Evolutionary conservation across 2,797 vertebrate species (phyloP).

Genomic region (Poecilia gillii): DNA sequence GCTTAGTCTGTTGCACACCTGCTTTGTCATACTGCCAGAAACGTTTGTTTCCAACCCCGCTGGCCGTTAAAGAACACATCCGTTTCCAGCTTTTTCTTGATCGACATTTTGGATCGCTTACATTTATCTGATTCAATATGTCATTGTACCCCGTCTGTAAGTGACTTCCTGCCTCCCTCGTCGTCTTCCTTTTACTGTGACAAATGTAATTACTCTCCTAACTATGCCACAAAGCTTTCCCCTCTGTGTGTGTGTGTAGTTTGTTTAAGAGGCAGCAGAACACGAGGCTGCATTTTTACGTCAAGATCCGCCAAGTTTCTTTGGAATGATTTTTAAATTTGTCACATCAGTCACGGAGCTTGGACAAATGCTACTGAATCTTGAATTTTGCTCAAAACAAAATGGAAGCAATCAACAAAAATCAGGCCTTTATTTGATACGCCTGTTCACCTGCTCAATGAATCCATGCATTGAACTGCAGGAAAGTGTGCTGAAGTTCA

Average conservation of each 20-base stretch:
- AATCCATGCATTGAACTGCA: neutral
- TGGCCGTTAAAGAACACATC: neutral
- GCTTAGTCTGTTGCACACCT: constrained; percentile 44
- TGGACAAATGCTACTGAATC: neutral
- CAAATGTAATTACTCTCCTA: constrained; percentile 58
- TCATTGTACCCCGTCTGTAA: constrained; percentile 12
- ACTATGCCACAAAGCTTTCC: constrained; percentile 29
- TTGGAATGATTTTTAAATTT: constrained; percentile 23
- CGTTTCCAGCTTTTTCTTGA: constrained; percentile 14
- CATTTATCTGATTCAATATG: constrained; percentile 36
- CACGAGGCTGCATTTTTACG: constrained; percentile 11
- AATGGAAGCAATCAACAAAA: neutral
- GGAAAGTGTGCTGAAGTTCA: neutral
- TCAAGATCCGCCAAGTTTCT: constrained; percentile 20
- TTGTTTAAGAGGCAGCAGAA: constrained; percentile 39
- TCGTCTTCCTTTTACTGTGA: constrained; percentile 23
- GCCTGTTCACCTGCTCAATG: neutral
- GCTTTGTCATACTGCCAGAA: constrained; percentile 29
- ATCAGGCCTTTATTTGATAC: neutral
- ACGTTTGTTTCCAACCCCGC: constrained; percentile 12
- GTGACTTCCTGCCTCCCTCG: constrained; percentile 22
- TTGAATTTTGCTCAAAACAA: neutral
- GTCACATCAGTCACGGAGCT: neutral
- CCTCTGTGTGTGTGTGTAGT: constrained; percentile 41
- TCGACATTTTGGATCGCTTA: constrained; percentile 23